Evolutionary conservation across 2,113 vertebrate genomes (phyloP).

Genomic region (Chinchilla lanigera): DNA sequence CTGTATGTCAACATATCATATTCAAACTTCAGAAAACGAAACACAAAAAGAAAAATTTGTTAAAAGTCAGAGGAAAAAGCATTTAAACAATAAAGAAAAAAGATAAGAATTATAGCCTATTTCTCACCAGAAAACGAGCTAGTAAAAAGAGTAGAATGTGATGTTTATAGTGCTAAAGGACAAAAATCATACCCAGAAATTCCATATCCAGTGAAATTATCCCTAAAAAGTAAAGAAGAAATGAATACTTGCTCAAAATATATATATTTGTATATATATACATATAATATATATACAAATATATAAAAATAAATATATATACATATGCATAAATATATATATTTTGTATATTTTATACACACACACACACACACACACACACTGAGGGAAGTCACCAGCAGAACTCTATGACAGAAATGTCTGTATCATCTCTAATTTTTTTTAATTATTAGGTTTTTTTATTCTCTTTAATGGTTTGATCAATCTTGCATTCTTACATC

Average conservation of each 20-base stretch:
- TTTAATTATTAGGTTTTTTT: too few relatives aligned
- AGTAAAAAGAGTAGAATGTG: not conserved
- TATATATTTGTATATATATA: too few relatives aligned
- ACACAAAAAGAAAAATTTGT: not conserved
- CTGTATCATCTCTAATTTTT: too few relatives aligned
- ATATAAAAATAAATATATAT: too few relatives aligned
- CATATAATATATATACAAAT: too few relatives aligned
- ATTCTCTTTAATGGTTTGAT: not conserved
- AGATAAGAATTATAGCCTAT: not conserved
- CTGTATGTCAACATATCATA: not conserved
- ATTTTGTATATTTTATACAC: too few relatives aligned
- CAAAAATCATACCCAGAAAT: slow-evolving; percentile 18
- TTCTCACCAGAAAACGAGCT: not conserved
- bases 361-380: too few relatives aligned
- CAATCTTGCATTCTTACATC: too few relatives aligned
- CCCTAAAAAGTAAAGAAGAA: not conserved
- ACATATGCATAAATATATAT: too few relatives aligned
- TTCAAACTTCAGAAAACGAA: not conserved
- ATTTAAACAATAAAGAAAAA: not conserved
- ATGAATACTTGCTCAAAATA: not conserved
- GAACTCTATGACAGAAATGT: not conserved
- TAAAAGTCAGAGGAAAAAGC: not conserved
- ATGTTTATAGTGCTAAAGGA: not conserved
- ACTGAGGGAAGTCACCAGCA: not conserved
- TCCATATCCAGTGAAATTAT: not conserved